Evolutionary conservation across 2,797 vertebrate genomes (phyloP), one percentile per base, ranked within the genome.

Genomic region (Knipowitschia caucasica): DNA sequence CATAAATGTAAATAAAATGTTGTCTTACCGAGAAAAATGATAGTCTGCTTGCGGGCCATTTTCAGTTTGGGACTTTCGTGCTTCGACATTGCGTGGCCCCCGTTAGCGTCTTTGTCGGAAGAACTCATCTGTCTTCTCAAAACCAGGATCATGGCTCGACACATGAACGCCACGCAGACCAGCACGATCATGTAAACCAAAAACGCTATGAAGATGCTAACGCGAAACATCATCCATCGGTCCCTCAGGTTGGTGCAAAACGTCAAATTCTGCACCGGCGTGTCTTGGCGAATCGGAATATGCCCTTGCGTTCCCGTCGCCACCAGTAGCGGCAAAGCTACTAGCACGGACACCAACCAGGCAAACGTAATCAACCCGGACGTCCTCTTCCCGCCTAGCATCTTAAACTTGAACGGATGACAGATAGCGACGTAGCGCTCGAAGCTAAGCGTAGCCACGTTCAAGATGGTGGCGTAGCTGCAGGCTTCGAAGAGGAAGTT

Each of bases 361-460:
- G 92, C 94, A 0, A 90, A 91, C 51, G 90, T 24, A 0, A 99
- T 95, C 53, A 98, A 91, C 69, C 75, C 89, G 0, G 87, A 82
- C 0, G 86, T 91, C 1, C 88, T 83, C 20, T 83, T 81, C 0
- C 89, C 85, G 0, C 91, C 86, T 4, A 93, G 0, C 0, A 80
- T 77, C 75, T 93, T 94, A 69, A 91, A 96, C 30, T 76, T 87
- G 66, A 99, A 95, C 0, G 96, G 96, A 65, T 98, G 92, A 65
- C 96, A 99, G 78, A 97, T 94, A 8, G 96, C 95, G 0, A 94
- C 35, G 1, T 96, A 99, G 52, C 96, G 89, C 82, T 99, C 94
- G 0, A 97, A 95, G 69, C 96, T 98, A 7, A 99, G 89, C 0
- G 96, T 96, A 50, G 93, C 92, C 1, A 99, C 87, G 0, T 98